Conservation (phyloP, 2,888 invertebrate species). For the Drosophila infuscata region DNA sequence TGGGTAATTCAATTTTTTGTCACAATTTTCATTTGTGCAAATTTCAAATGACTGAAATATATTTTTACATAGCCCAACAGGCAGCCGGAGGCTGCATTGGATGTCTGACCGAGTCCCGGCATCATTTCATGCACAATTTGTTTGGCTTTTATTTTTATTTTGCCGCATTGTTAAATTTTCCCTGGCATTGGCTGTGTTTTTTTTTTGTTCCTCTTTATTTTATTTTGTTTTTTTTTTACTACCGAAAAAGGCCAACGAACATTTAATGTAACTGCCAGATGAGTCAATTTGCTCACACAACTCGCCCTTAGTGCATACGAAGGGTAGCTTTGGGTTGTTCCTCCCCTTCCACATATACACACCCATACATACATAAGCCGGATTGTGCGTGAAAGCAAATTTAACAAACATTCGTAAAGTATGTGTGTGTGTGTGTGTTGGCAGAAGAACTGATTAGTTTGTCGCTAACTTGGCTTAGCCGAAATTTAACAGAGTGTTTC, state of each 20-base stretch:
- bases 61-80: slow-evolving; percentile 25
- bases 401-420: slow-evolving; percentile 3
- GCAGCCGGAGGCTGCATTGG: slow-evolving; percentile 29
- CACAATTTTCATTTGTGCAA: slow-evolving; percentile 78
- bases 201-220: background rate
- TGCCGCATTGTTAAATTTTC: slow-evolving; percentile 74
- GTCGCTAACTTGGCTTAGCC: slow-evolving; percentile 5
- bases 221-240: slow-evolving; percentile 21
- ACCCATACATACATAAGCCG: background rate
- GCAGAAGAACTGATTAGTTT: slow-evolving; percentile 10
- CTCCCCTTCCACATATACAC: background rate
- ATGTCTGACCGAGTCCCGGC: slow-evolving; percentile 28
- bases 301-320: slow-evolving; percentile 21
- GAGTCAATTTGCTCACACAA: slow-evolving; percentile 51
- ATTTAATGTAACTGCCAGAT: slow-evolving; percentile 69
- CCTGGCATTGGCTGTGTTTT: slow-evolving; percentile 46
- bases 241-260: slow-evolving; percentile 46
- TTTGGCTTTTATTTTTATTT: slow-evolving; percentile 75
- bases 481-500: slow-evolving; percentile 1
- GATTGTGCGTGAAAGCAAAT: slow-evolving; percentile 5
- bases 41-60: slow-evolving; percentile 63
- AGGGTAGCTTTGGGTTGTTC: slow-evolving; percentile 43
- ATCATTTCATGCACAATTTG: slow-evolving; percentile 79
- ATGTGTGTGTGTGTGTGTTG: slow-evolving; percentile 3
- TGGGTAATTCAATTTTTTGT: slow-evolving; percentile 76